Percentiles rank a stretch among this genome's conserved stretches.
These are phyloP conservation scores for Anagrus nilaparvatae DNA, from an alignment of 1,140 invertebrate genomes.

Conservation along the genomic window DNA sequence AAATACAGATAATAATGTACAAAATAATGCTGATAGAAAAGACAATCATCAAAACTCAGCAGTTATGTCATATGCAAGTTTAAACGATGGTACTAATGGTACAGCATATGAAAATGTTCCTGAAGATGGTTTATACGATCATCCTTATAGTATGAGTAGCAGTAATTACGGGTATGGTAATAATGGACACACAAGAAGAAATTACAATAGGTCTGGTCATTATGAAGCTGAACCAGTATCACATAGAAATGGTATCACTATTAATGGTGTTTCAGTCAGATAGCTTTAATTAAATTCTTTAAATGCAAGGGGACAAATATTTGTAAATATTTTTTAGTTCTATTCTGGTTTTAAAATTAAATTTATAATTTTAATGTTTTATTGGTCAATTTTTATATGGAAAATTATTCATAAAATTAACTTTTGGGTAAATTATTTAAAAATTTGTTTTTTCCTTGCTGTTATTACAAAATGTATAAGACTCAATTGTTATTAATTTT, in stretches of 20 bases:
- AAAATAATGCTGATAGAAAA: constrained; percentile 71
- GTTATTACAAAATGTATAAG: no score
- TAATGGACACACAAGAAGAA: constrained; percentile 31
- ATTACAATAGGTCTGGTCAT: constrained; percentile 46
- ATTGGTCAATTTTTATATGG: no score
- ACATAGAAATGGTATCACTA: constrained; percentile 55
- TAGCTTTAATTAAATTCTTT: constrained; percentile 25
- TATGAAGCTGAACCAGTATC: constrained; percentile 58
- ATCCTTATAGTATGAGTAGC: constrained; percentile 47
- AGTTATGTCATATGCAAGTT: constrained; percentile 74
- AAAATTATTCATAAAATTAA: no score
- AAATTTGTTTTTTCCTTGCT: no score
- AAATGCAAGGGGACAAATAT: neutral
- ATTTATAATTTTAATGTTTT: no score
- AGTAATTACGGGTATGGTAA: constrained; percentile 43
- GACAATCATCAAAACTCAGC: constrained; percentile 76
- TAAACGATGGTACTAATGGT: constrained; percentile 55
- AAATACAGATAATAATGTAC: constrained; percentile 78
- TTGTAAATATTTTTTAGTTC: neutral
- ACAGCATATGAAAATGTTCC: constrained; percentile 64
- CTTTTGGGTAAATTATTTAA: no score
- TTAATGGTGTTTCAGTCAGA: constrained; percentile 61
- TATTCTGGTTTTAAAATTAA: no score
- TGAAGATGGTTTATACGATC: constrained; percentile 63
- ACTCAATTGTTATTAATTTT: no score